These are phyloP conservation scores for Diachasma alloeum DNA, from an alignment of 1,140 invertebrate genomes.

Conservation along the genomic window DNA sequence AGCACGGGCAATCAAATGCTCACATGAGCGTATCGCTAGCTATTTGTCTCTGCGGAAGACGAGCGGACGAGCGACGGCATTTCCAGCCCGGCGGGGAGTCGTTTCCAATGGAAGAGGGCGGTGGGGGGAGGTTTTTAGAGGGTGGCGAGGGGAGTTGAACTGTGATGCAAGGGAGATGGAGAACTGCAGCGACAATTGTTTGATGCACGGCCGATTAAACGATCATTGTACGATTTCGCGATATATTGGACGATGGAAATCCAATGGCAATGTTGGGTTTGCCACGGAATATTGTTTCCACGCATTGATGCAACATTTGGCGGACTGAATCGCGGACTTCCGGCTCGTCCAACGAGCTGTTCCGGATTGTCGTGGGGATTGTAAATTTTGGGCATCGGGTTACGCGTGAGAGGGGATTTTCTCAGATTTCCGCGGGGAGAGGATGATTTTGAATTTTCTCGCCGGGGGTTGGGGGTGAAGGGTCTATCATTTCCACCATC, in stretches of 20 bases:
- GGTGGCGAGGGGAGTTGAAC: neutral
- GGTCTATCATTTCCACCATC: neutral
- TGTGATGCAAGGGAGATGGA: conserved; percentile 11
- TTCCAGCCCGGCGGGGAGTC: conserved; percentile 12
- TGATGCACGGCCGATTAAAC: conserved; percentile 63
- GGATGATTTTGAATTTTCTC: neutral
- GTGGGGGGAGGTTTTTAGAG: neutral
- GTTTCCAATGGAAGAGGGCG: neutral
- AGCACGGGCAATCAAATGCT: conserved; percentile 63
- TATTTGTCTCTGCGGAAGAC: conserved; percentile 64
- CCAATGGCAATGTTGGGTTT: conserved; percentile 7
- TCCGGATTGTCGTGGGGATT: neutral
- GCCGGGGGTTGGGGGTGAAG: neutral
- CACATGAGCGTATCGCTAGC: conserved; percentile 48
- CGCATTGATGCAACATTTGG: conserved; percentile 28
- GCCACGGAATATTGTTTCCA: conserved; percentile 47
- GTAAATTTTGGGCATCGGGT: neutral
- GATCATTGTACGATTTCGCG: conserved; percentile 53
- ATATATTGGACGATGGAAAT: conserved; percentile 27
- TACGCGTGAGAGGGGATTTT: neutral
- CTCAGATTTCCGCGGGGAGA: neutral
- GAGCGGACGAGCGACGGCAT: conserved; percentile 38
- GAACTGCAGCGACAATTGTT: conserved; percentile 56
- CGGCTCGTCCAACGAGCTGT: neutral
- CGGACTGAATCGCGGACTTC: conserved; percentile 4